Evolutionary conservation across 2,113 vertebrate species (phyloP).

Genomic region (Phaethon lepturus): DNA sequence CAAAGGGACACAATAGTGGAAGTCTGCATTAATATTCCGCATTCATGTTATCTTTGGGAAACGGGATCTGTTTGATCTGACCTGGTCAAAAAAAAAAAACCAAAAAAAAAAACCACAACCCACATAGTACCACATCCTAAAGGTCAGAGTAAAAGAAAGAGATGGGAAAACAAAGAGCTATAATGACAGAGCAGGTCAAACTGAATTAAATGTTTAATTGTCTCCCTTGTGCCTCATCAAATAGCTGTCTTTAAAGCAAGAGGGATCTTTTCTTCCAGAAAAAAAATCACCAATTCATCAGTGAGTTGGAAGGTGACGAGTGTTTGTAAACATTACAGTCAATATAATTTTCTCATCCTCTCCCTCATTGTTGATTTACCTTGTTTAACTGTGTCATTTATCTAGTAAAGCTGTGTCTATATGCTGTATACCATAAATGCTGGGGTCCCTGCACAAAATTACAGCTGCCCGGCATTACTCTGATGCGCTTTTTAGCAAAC

Average conservation of each 20-base stretch:
- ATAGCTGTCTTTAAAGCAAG: conserved; percentile 47
- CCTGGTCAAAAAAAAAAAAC: background rate
- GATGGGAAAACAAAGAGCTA: conserved; percentile 39
- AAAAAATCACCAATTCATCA: conserved; percentile 55
- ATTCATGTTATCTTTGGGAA: conserved; percentile 52
- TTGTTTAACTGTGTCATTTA: background rate
- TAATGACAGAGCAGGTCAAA: conserved; percentile 62
- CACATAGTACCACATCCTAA: background rate
- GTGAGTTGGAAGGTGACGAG: conserved; percentile 16
- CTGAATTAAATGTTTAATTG: conserved; percentile 65
- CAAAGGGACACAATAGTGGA: background rate
- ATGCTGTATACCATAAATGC: background rate
- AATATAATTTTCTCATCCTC: conserved; percentile 35
- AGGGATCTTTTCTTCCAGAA: conserved; percentile 44
- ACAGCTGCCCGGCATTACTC: background rate
- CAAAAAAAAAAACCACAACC: background rate
- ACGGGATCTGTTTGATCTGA: conserved; percentile 40
- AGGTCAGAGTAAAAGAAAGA: conserved; percentile 42
- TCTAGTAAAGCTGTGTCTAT: background rate
- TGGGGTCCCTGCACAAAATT: background rate
- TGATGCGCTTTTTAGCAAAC: background rate
- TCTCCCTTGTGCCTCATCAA: conserved; percentile 53
- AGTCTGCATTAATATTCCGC: background rate
- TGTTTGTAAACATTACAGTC: conserved; percentile 60
- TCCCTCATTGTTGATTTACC: conserved; percentile 40